Evolutionary conservation across 2,797 vertebrate genomes (phyloP), one percentile per base, ranked within the genome.

Genomic region (Gephyroberyx darwinii): DNA sequence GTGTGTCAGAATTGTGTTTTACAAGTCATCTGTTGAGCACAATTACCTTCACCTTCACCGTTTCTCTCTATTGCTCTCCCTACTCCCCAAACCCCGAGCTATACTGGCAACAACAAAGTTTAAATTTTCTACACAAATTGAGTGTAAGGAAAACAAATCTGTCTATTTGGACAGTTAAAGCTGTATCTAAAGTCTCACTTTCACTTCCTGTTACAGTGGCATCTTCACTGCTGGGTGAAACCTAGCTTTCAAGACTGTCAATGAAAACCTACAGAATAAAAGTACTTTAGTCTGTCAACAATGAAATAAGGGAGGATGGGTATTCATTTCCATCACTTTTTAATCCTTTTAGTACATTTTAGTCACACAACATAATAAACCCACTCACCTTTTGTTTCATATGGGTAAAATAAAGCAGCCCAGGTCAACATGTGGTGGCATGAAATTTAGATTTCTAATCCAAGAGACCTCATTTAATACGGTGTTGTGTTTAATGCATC

Each of bases 11-110:
- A 31, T 13, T 68, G 5, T 48, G 51, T 50, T 70, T 75, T 31
- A 51, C 26, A 65, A 65, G 67, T 66, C 39, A 70, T 75, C 19
- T 59, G 69, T 71, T 81, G 47, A 56, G 53, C 39, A 71, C 70
- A 65, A 71, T 71, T 62, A 65, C 16, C n/a, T 20, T 56, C 13
- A 19, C 62, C 19, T 10, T 52, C 14, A 9, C 26, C 30, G 54
- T 16, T 75, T 69, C 31, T 68, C 8, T 73, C 54, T 70, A 1
- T 57, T 30, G 45, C 54, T 62, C 5, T 35, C 33, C 5, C 33
- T 0, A 20, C 16, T 52, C 43, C 43, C 37, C 9, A 41, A 31
- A 13, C n/a, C 4, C 1, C 3, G 2, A 26, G 9, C 60, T 19
- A 41, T 26, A 20, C 7, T 56, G 17, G 31, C 52, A 80, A 48